Base-by-base conservation (phyloP, 1,140 invertebrate species). In the Drosophila orena region DNA sequence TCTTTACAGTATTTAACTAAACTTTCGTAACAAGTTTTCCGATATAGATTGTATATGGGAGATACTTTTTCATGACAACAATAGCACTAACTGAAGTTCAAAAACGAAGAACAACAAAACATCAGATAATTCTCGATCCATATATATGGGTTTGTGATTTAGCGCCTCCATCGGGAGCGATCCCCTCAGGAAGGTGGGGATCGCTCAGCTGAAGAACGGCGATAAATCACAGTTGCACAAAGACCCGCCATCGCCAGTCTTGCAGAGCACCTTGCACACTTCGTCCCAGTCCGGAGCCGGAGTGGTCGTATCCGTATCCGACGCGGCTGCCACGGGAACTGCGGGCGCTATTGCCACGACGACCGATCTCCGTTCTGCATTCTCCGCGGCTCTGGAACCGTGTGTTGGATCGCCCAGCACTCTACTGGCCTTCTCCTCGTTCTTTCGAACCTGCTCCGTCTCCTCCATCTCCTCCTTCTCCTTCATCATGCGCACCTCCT, bases 161-260 rank as follows among this genome's bases (percentile, higher is more conserved):
- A 79, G 30, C 84, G 53, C 83, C 70, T 76, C 30, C 64, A 17
- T 44, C 37, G 56, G 34, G 12, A 44, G 14, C 6, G 22, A 47
- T 38, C 55, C 61, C 14, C 61, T 76, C 7, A 54, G 15, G 11
- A 74, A 53, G 50, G 40, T 15, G 17, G 20, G 6, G 49, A 52
- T 50, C 24, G 37, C 40, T 58, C 40, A 89, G 72, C 11, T 85
- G 76, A 85, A 76, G 77, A 93, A 92, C 49, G 93, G 93, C 46
- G 93, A 91, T 52, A 93, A 84, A 92, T 94, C 93, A 91, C 94
- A 94, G 79, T 93, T 92, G 90, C 94, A 94, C 78, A 94, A 93
- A 64, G 91, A 91, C 58, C 93, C 94, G 56, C 94, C 94, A 73
- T 93, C 92, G 37, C 93, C 93, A 74, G 91, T 92, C 62, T 91